Base-by-base conservation (phyloP, 2,888 invertebrate species). In the Ceratothoa steindachneri region DNA sequence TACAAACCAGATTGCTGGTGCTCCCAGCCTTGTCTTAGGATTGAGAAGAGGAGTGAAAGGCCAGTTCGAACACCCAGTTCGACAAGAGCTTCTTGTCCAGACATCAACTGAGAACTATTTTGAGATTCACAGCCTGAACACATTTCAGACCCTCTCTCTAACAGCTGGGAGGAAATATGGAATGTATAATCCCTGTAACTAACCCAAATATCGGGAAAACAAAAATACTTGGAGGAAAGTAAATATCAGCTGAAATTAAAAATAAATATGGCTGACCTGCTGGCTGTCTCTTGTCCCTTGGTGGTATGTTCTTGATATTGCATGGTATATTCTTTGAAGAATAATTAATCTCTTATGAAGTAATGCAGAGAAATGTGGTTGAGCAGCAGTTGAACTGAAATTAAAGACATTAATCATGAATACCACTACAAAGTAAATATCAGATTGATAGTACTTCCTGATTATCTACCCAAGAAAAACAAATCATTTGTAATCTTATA, bases 61-160 rank as follows among this genome's bases (percentile, higher is more conserved):
- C 88, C 88, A 53, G 89, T 88, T 82, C 87, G 87, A 0, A 89
- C 87, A 4, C 88, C 88, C 80, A 89, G 85, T 84, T 89, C 88
- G 64, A 89, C 83, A 71, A 89, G 83, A 1, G 88, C 88, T 81
- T 88, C 86, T 51, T 82, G 30, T 30, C 67, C 72, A 53, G 28
- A 7, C 15, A 3, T n/a, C 5, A 29, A 41, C 30, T n/a, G 30
- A 2, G 22, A 51, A 27, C 7, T 15, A 29, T 27, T 60, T 30
- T 53, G 30, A 29, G 27, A 15, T 30, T 30, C n/a, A 29, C 68
- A 19, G 30, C 68, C 41, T 9, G 41, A 41, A 41, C 41, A 41
- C 15, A 15, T 9, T 41, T 41, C 41, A 41, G 41, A 41, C 7
- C 41, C 41, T 15, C 41, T 41, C 41, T 41, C 41, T 41, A 41